Base-by-base conservation (phyloP, 1,140 invertebrate species). In the Acromyrmex charruanus region DNA sequence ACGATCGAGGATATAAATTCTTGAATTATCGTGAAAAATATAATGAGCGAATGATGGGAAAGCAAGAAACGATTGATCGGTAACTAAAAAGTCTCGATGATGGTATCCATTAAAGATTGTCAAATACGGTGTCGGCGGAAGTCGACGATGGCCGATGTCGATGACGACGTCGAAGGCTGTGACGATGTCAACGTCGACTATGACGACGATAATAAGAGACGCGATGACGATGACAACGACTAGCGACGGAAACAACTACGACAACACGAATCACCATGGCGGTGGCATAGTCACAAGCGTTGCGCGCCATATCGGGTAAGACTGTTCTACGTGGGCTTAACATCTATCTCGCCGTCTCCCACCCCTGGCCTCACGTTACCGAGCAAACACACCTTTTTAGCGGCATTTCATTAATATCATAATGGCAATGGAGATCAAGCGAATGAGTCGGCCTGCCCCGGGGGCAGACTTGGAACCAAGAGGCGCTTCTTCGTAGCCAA, bases 301-400 rank as follows among this genome's bases (percentile, higher is more conserved):
- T 35, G 79, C 79, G 35, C 66, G 92, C 93, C 93, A 94, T 94
- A 93, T 94, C 93, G 91, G 93, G 93, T 88, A 79, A 92, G 92
- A 93, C 92, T 92, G 87, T 90, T 92, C 90, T 93, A 94, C 93
- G 93, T 93, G 90, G 91, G 92, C 91, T 91, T 91, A 88, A 86
- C 92, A 80, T 91, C 91, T 74, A 90, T 90, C 85, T 80, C 87
- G 77, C 84, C 90, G 44, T 86, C 89, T 89, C 87, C 85, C 86
- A 88, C 88, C 77, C 87, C 55, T 35, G 49, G 55, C 65, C 71
- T 21, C 75, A 35, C 69, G 77, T 87, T 91, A 88, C 91, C 93
- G 90, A 91, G 92, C 93, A 93, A 94, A 92, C 93, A 93, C 93
- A 94, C 93, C 93, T 94, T 94, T 92, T 93, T 93, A 91, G 89